Conservation (phyloP, 1,140 invertebrate species). For the Cydia fagiglandana region DNA sequence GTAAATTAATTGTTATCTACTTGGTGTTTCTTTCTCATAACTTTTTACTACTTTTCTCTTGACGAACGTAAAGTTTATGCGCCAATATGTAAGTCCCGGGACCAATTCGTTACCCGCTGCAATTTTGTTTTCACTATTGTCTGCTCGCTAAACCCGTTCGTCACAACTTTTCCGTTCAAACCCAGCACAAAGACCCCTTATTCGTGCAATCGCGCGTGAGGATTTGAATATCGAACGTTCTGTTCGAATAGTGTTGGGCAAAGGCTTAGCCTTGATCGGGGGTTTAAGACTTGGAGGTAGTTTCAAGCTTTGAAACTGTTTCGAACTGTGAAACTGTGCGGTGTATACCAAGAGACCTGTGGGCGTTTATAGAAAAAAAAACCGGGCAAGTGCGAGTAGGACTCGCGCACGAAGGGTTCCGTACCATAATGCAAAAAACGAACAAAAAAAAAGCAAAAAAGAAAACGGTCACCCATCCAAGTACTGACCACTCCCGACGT, state of each 20-base stretch:
- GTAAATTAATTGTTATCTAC: too few species aligned
- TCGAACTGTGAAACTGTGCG: too few species aligned
- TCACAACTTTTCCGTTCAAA: constrained; percentile 11
- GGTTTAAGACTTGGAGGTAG: background rate
- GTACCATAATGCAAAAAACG: too few species aligned
- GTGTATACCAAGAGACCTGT: too few species aligned
- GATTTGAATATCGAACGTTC: constrained; percentile 28
- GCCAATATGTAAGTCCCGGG: background rate
- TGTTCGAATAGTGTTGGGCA: background rate
- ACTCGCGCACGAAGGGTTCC: too few species aligned
- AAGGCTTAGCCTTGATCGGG: background rate
- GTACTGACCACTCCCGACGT: too few species aligned
- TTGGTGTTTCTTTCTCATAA: too few species aligned
- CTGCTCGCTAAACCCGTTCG: background rate
- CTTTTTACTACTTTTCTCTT: background rate
- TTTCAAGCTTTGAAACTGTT: background rate
- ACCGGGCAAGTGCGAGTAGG: too few species aligned
- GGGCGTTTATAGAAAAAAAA: too few species aligned
- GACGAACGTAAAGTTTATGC: background rate
- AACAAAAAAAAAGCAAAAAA: too few species aligned
- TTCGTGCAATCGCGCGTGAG: constrained; percentile 25
- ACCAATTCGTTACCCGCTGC: background rate
- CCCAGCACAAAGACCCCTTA: constrained; percentile 8
- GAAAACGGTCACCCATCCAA: too few species aligned
- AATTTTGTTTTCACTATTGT: background rate